Conservation (phyloP, 2,888 invertebrate genomes). For the Dryomyza anilis region DNA sequence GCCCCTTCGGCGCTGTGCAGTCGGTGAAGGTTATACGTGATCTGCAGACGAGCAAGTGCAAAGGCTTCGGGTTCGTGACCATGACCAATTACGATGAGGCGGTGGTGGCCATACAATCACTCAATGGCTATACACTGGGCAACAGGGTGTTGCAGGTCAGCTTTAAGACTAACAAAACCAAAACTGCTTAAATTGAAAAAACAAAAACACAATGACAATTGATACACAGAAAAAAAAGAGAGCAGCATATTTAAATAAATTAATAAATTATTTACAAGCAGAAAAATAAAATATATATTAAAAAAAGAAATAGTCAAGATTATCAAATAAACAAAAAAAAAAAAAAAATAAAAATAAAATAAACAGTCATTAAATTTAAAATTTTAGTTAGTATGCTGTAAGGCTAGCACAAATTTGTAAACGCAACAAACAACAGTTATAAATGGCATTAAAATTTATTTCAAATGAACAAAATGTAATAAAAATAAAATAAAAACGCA, state of each 20-base stretch:
- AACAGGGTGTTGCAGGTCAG: conserved; percentile 96
- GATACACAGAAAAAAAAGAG: neutral
- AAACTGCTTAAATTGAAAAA: conserved; percentile 60
- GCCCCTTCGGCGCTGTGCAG: conserved; percentile 96
- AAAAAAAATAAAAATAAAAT: neutral
- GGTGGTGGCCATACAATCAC: conserved; percentile 91
- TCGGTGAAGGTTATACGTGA: conserved; percentile 96
- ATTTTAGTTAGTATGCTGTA: too few relatives aligned
- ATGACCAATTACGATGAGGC: conserved; percentile 99
- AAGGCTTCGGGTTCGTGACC: conserved; percentile 97
- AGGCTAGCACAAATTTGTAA: too few relatives aligned
- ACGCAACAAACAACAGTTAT: too few relatives aligned
- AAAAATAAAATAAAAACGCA: neutral
- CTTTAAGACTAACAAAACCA: conserved; percentile 93
- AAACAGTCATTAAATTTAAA: too few relatives aligned
- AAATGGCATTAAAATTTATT: too few relatives aligned
- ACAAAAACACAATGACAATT: neutral
- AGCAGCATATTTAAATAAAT: conserved; percentile 15
- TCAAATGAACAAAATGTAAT: neutral
- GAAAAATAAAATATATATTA: conserved; percentile 15
- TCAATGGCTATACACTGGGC: conserved; percentile 94
- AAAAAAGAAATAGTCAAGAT: conserved; percentile 9
- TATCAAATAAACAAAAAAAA: neutral
- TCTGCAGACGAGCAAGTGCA: conserved; percentile 95
- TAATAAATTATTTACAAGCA: conserved; percentile 8